Evolutionary conservation across 2,113 vertebrate genomes (phyloP), one percentile per base, ranked within the genome.

Genomic region (Romanogobio albipinnatus): DNA sequence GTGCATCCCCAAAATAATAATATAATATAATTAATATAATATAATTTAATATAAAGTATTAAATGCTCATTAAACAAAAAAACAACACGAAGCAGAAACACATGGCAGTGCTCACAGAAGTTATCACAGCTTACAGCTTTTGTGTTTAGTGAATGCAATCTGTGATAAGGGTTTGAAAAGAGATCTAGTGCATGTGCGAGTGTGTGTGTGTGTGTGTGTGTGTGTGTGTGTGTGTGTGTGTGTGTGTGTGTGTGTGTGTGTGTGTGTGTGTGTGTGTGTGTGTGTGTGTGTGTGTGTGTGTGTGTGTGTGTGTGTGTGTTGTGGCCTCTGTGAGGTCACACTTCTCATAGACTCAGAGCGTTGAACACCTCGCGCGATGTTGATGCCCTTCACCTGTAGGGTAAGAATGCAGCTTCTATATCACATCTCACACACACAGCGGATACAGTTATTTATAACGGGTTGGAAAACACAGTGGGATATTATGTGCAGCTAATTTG

Each of bases 291-390:
- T 26, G 59, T 62, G 61, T 14, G 24, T 29, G 26, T 33, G 62
- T 33, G 62, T 66, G 59, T 26, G 24, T 14, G 61, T 64, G 29
- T 66, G 62, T 36, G 29, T 36, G 62, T 19, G 64, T 17, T 3
- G 64, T 68, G 64, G 15, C 36, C 86, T 84, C 68, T 77, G 24
- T 83, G 70, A 83, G 68, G 82, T 86, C 80, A 86, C 51, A 61
- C n/a, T 66, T 68, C 47, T 78, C 53, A 62, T 22, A 76, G 29
- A 39, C 33, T 39, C 75, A 59, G 29, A n/a, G 53, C 39, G 51
- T 59, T 59, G 75, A 77, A 77, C 53, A 39, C 10, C 33, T 77
- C 53, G 13, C 1, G 10, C 10, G 7, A 39, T 58, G 53, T 58
- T 24, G 76, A 77, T 59, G 76, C 53, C 76, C 53, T 77, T 77